These are phyloP conservation scores for Sisor rabdophorus DNA, from an alignment of 2,113 vertebrate genomes.

Conservation along the genomic window DNA sequence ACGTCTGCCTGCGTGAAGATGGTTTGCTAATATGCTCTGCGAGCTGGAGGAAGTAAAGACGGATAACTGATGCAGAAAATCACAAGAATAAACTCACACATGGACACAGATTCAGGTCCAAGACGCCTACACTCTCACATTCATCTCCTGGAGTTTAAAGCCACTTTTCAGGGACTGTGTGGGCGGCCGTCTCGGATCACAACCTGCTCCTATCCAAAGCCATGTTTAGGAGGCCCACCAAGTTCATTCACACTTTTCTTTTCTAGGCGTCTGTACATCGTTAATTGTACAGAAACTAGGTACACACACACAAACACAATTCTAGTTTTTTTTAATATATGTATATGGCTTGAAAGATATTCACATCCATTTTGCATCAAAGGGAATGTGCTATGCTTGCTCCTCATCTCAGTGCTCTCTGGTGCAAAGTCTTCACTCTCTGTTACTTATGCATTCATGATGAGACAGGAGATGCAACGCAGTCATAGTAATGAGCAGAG, in stretches of 20 bases:
- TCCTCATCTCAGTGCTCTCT: conserved; percentile 42
- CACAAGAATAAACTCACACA: conserved; percentile 51
- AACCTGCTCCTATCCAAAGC: conserved; percentile 37
- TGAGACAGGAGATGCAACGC: conserved; percentile 19
- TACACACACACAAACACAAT: background rate
- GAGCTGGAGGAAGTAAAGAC: conserved; percentile 12
- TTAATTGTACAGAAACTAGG: conserved; percentile 35
- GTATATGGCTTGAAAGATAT: conserved; percentile 47
- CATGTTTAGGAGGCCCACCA: conserved; percentile 45
- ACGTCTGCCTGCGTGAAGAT: conserved; percentile 1
- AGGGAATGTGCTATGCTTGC: conserved; percentile 49
- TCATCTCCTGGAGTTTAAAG: conserved; percentile 51
- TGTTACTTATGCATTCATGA: conserved; percentile 32
- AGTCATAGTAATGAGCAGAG: conserved; percentile 30
- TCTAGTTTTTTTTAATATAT: conserved; percentile 34
- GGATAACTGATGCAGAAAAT: conserved; percentile 43
- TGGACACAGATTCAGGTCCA: conserved; percentile 46
- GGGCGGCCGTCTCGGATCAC: conserved; percentile 46
- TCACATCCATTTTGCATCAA: conserved; percentile 53
- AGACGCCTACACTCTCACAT: conserved; percentile 44
- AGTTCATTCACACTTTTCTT: conserved; percentile 39
- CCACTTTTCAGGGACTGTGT: conserved; percentile 49
- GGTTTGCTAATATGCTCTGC: conserved; percentile 4
- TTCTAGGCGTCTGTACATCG: conserved; percentile 18
- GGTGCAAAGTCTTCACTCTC: conserved; percentile 30